Conservation (phyloP, 2,113 vertebrate genomes). For the Eurystomus gularis region DNA sequence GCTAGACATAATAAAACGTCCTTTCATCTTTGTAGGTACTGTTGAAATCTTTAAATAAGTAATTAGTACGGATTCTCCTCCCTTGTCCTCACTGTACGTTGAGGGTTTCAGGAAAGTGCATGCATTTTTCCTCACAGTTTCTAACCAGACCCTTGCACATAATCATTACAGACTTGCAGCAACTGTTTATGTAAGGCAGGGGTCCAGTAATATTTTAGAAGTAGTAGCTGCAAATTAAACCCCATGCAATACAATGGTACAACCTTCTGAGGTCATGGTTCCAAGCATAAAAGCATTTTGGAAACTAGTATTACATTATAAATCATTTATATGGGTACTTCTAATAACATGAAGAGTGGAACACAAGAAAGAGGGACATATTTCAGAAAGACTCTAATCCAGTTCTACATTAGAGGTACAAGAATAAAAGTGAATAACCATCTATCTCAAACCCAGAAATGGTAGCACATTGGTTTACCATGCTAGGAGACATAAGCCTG, state of each 20-base stretch:
- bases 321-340: constrained; percentile 36
- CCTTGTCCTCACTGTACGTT: not conserved
- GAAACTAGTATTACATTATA: not conserved
- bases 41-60: not conserved
- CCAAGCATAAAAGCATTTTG: not conserved
- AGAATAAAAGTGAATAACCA: not conserved
- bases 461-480: not conserved
- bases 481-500: not conserved
- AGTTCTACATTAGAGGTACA: not conserved
- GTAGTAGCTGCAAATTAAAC: not conserved
- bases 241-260: not conserved
- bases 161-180: not conserved
- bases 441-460: not conserved
- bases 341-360: constrained; percentile 5
- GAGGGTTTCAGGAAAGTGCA: not conserved
- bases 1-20: not conserved
- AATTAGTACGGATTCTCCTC: not conserved
- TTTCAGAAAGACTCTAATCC: constrained; percentile 38
- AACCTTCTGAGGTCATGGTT: not conserved
- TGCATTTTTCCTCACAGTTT: not conserved
- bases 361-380: not conserved
- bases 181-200: not conserved
- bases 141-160: not conserved
- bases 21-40: not conserved
- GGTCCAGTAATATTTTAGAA: not conserved